Evolutionary conservation across 2,888 invertebrate genomes (phyloP).

Genomic region (Phragmatobia fuliginosa): DNA sequence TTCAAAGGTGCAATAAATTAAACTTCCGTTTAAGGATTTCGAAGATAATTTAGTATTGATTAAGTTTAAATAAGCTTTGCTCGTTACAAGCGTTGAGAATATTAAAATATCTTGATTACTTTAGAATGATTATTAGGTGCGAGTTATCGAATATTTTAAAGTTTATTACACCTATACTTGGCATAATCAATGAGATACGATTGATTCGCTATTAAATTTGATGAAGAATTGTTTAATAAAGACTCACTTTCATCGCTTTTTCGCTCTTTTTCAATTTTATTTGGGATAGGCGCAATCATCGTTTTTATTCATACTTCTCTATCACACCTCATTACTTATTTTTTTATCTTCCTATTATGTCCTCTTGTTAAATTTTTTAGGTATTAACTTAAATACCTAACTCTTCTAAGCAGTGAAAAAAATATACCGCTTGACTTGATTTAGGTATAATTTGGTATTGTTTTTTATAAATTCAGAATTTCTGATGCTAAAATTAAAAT

Average conservation of each 20-base stretch:
- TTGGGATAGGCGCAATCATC: too few relatives aligned
- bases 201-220: neutral
- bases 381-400: neutral
- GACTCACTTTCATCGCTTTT: too few relatives aligned
- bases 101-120: slow-evolving; percentile 10
- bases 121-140: slow-evolving; percentile 11
- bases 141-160: slow-evolving; percentile 3
- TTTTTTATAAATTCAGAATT: neutral
- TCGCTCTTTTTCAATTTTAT: too few relatives aligned
- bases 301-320: too few relatives aligned
- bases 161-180: slow-evolving; percentile 1
- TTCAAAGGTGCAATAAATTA: neutral
- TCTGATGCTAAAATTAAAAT: neutral
- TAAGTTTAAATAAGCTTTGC: slow-evolving; percentile 2
- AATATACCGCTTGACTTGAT: neutral
- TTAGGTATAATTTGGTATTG: neutral
- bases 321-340: too few relatives aligned
- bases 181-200: neutral
- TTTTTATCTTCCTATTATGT: too few relatives aligned
- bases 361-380: too few relatives aligned
- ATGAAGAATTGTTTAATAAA: neutral
- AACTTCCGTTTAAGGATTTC: neutral
- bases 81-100: neutral
- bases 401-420: neutral
- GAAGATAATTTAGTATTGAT: neutral